Evolutionary conservation across 2,113 vertebrate genomes (phyloP), one percentile per base, ranked within the genome.

Genomic region (Halcyon senegalensis): DNA sequence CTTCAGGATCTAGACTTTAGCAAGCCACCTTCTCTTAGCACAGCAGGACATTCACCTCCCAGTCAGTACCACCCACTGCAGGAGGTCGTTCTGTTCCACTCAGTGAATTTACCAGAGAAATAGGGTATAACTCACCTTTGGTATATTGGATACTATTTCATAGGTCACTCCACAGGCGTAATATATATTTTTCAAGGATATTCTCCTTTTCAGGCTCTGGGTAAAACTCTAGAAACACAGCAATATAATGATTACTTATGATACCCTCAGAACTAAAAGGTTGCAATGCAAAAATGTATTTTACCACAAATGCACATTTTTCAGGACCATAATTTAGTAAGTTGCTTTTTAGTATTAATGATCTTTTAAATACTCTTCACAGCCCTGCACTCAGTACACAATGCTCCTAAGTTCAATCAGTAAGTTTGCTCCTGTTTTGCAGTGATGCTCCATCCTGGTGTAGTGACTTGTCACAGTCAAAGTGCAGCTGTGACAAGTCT

Each of bases 101-200:
- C 53, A 66, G 27, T 21, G 33, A 78, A 85, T 88, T 70, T 74
- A 41, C 11, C 41, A 87, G 33, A 90, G 30, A 64, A 80, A 41
- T 9, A 76, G 0, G 0, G 13, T 39, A 10, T 56, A n/a, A 75
- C 86, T 98, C 98, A 99, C 99, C 99, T 99, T 99, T 96, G 99
- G 99, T 98, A 99, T 98, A 96, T 99, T 99, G 92, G 99, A 99
- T 67, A 99, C 99, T 62, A 99, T 99, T 98, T 99, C 99, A 96
- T 99, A 99, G 50, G 98, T 99, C 73, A 99, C 99, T 72, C 99
- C 99, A 69, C 99, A 99, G 94, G 98, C 98, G 97, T 99, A 98
- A 86, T 99, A 97, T 18, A 99, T 97, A 88, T 99, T 99, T 97
- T 99, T 99, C 84, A 99, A 90, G 23, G 99, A 99, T 98, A 99